Base-by-base conservation (phyloP, 37 sponge, comb jelly and placozoan species). In the Oscarella lobularis region DNA sequence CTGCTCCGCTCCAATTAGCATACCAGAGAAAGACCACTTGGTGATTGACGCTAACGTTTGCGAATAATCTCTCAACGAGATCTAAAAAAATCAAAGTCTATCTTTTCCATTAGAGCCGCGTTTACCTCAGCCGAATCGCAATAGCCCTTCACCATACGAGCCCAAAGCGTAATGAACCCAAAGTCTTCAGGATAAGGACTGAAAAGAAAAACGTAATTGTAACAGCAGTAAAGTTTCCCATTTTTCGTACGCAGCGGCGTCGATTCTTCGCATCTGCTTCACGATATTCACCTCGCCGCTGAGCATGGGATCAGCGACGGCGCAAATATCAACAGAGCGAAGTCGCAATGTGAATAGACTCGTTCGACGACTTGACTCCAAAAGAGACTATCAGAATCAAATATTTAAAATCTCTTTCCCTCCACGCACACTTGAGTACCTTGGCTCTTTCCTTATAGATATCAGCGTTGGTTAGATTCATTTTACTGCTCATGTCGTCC, bases 91-190 rank as follows among this genome's bases (percentile, higher is more conserved):
- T 3, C 3, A 71, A 9, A 27, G 60, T 20, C 20, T 48, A 9
- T 20, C 60, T 48, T 9, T 20, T 38, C 60, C 40, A 36, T 2
- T 3, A 9, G 37, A 67, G 81, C 39, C 29, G 29, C 71, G 79
- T 74, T 1, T 33, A 89, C 91, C 67, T 90, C 73, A 2, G 83
- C 40, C 67, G 72, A 78, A 27, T 81, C 67, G 27, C 81, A 69
- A 27, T 33, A 32, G 2, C 87, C 88, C 29, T 66, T 54, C 37
- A 86, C 73, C 40, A 83, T 81, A 29, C 77, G 33, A 3, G 92
- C 91, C 86, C 86, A 88, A 33, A 95, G 81, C 2, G 93, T 88
- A 33, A 85, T 80, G 79, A 84, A 95, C 35, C 73, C 37, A 38
- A 85, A 75, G 37, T 77, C 65, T 3, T 87, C 82, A 14, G 91